Base-by-base conservation (phyloP, 2,888 invertebrate species). In the Thelaira solivaga region DNA sequence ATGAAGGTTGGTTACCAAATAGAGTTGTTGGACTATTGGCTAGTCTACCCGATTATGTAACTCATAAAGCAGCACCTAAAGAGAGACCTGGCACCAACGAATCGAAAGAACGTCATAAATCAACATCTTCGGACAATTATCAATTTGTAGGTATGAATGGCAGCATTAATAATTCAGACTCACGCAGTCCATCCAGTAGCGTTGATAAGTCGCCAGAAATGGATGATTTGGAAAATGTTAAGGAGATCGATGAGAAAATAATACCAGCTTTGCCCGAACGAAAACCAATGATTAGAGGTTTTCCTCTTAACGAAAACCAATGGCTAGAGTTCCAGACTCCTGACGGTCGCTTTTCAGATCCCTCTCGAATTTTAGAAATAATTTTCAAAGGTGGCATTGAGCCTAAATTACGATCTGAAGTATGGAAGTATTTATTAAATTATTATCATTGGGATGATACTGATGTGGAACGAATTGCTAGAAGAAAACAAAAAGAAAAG, bases 341-440 rank as follows among this genome's bases (percentile, higher is more conserved):
- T 2, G 94, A 96, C 77, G 98, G 98, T 1, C 91, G 94, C 85
- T 92, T 98, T 39, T 92, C 91, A 47, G 93, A 97, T 86, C 91
- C 94, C 0, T 94, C 94, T 7, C 92, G 93, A 6, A 91, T 98
- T 0, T 95, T 94, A 87, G 93, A 94, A 84, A 92, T 95, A 51
- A 95, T 99, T 85, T 99, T 98, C 88, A 93, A 94, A 90, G 98
- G 98, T 85, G 97, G 97, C 59, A 92, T 97, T 20, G 92, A 93
- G 10, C 93, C 93, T 68, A 90, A 92, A 3, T 90, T 97, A 78
- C 91, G 97, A 13, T 90, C 91, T 13, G 95, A 95, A 83, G 96
- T 97, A 0, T 99, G 99, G 99, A 98, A 98, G 87, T 98, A 95
- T 88, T 91, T 99, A 3, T 90, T 99, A 0, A 95, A 95, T 82